phyloP scores from a whole-genome alignment of 2,797 vertebrate genomes.

The Momotus momota region DNA sequence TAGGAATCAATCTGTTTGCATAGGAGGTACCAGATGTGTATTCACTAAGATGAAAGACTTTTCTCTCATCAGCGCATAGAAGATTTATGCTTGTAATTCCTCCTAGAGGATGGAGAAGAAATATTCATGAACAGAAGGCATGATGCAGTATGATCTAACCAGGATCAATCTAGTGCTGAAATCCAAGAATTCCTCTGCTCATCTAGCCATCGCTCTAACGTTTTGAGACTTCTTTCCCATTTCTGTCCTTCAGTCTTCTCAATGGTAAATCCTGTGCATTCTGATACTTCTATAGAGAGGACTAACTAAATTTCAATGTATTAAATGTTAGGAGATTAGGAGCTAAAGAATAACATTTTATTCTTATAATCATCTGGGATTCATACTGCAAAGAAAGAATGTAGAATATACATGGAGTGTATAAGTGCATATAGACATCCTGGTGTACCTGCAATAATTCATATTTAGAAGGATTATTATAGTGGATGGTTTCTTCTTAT shows the following conservation, averaged over 20 bases:
- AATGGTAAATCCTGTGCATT: not conserved
- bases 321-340: not conserved
- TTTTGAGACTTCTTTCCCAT: not conserved
- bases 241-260: not conserved
- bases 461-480: not conserved
- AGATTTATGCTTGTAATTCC: slow-evolving; percentile 38
- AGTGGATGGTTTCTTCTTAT: not conserved
- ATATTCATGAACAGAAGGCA: slow-evolving; percentile 28
- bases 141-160: not conserved
- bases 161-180: not conserved
- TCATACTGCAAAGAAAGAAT: not conserved
- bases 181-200: not conserved
- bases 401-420: not conserved
- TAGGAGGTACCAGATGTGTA: slow-evolving; percentile 28
- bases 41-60: slow-evolving; percentile 22
- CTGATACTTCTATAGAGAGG: not conserved
- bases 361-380: not conserved
- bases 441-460: not conserved
- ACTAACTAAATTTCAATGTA: not conserved
- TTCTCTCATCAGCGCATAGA: slow-evolving; percentile 1
- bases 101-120: not conserved
- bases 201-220: not conserved
- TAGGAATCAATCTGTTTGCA: slow-evolving; percentile 33
- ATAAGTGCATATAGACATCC: not conserved
- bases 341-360: not conserved